Conservation (phyloP, 1,140 invertebrate genomes). For the Liolophura sinensis region DNA sequence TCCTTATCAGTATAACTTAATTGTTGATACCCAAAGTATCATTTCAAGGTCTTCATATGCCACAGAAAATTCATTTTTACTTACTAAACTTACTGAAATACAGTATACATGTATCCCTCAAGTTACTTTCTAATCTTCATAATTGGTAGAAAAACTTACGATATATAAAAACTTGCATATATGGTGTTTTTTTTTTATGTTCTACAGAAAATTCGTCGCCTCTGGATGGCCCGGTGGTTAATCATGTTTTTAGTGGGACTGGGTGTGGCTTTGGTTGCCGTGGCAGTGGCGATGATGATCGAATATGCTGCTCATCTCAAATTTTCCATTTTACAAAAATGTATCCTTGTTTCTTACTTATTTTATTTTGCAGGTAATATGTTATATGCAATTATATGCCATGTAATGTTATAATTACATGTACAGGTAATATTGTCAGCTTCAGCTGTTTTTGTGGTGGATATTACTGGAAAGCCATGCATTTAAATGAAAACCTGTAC, state of each 20-base stretch:
- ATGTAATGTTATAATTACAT: constrained; percentile 68
- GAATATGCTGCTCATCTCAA: constrained; percentile 83
- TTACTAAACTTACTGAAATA: background rate
- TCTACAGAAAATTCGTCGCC: constrained; percentile 37
- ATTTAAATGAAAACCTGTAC: too few species aligned
- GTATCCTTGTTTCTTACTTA: constrained; percentile 66
- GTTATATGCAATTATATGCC: constrained; percentile 25
- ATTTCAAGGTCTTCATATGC: background rate
- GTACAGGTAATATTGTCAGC: too few species aligned
- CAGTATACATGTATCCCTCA: background rate
- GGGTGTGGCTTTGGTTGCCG: constrained; percentile 87
- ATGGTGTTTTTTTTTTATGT: constrained; percentile 19
- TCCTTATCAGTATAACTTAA: too few species aligned
- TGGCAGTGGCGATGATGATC: constrained; percentile 86
- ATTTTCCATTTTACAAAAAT: constrained; percentile 65
- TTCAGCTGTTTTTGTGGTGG: too few species aligned
- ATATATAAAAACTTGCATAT: too few species aligned
- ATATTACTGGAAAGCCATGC: too few species aligned
- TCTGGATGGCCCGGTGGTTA: constrained; percentile 74
- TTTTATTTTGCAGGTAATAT: constrained; percentile 10
- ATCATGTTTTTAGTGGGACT: constrained; percentile 93
- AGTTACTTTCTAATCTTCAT: background rate
- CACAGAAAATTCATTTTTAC: background rate
- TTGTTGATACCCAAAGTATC: background rate
- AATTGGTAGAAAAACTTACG: background rate